Conservation (phyloP, 2,888 invertebrate species). For the Lydus trimaculatus region DNA sequence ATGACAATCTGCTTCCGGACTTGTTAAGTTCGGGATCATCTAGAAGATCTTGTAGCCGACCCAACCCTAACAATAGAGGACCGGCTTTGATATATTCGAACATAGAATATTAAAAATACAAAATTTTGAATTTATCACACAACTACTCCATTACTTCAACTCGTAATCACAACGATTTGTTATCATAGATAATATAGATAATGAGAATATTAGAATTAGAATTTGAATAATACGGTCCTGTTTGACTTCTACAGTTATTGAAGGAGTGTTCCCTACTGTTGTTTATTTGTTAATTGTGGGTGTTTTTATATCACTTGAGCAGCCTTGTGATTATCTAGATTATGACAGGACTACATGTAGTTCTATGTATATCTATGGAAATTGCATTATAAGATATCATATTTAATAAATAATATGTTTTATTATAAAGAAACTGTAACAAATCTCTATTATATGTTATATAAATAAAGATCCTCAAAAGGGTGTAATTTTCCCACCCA, state of each 20-base stretch:
- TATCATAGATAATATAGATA: not conserved
- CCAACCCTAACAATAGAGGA: not conserved
- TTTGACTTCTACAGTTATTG: not conserved
- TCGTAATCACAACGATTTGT: not conserved
- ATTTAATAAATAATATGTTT: not conserved
- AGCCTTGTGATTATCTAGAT: not conserved
- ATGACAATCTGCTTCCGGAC: conserved; percentile 39
- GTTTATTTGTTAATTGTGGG: conserved; percentile 3
- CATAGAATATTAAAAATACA: not conserved
- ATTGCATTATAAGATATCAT: not conserved
- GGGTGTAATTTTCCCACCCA: not conserved
- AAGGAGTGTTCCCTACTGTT: not conserved
- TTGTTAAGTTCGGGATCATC: conserved; percentile 13
- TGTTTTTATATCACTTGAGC: not conserved
- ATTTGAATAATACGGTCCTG: not conserved
- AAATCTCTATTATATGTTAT: not conserved
- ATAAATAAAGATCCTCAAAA: not conserved
- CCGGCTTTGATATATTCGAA: not conserved
- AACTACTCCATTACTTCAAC: not conserved
- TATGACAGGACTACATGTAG: not conserved
- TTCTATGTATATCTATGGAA: not conserved
- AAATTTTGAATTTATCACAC: not conserved
- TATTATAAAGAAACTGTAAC: not conserved
- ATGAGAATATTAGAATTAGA: not conserved
- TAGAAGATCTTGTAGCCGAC: not conserved